Base-by-base conservation (phyloP, 2,113 vertebrate species). In the Leuciscus idus region DNA sequence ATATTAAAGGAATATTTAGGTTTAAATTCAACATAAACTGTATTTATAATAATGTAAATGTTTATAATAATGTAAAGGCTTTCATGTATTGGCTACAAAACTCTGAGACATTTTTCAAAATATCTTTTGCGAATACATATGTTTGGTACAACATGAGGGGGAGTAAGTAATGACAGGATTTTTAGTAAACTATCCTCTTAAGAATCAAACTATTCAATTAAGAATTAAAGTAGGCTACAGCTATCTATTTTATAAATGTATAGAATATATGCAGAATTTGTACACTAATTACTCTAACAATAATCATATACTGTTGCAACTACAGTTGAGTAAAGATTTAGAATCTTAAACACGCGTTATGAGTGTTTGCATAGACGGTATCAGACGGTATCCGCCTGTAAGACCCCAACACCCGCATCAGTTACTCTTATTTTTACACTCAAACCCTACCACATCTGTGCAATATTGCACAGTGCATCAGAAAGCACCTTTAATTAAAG, bases 401-500 rank as follows among this genome's bases (percentile, higher is more conserved):
- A 3, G 73, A 68, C 48, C 21, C 59, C 57, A 75, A 66, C 77
- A 68, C 57, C 26, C 26, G 61, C 68, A 48, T 81, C 12, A 74
- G 17, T 70, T 39, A 74, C 57, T 55, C 75, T 52, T 30, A 61
- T 75, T 39, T 84, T 55, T 30, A 64, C 81, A 83, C 48, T 23
- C n/a, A 61, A 52, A 46, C 55, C 15, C 70, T 30, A 72, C 17
- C 76, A 85, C 66, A 28, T 59, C 39, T 46, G 55, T 61, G 46
- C 59, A 55, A 12, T 77, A 75, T 76, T 50, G 46, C 73, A 76
- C 73, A 52, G 46, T 76, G 46, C 39, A 28, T 50, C 52, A 80
- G 78, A 79, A 81, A 84, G 61, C 61, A 26, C 8, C 33, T 59
- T 81, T 84, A 88, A 84, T 88, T 86, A 86, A 78, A 86, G 39